phyloP scores from a whole-genome alignment of 1,140 invertebrate genomes.

The Drosophila micromelanica region DNA sequence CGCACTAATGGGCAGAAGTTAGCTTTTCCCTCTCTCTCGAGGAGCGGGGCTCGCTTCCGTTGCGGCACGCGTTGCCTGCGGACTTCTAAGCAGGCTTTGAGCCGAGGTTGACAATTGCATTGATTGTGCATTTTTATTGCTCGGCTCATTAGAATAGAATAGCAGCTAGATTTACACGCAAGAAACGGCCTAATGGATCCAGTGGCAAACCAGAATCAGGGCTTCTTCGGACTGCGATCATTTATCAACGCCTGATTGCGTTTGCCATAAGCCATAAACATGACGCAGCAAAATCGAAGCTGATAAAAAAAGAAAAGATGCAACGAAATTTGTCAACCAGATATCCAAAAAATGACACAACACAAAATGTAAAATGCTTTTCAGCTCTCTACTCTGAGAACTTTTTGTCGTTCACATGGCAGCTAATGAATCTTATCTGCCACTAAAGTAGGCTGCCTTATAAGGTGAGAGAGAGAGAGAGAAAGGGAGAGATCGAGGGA shows the following conservation, averaged over 20 bases:
- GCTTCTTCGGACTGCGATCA: slow-evolving; percentile 27
- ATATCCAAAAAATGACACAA: slow-evolving; percentile 42
- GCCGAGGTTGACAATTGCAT: slow-evolving; percentile 30
- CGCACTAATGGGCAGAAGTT: neutral
- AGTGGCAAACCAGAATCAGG: slow-evolving; percentile 32
- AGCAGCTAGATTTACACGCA: slow-evolving; percentile 17
- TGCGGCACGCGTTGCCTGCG: slow-evolving; percentile 20
- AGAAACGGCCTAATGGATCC: slow-evolving; percentile 4
- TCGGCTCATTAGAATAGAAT: slow-evolving; percentile 11
- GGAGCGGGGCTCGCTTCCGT: slow-evolving; percentile 26
- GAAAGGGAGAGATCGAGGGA: slow-evolving; percentile 2
- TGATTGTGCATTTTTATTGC: slow-evolving; percentile 10
- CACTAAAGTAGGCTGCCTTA: slow-evolving; percentile 22
- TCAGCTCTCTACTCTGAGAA: slow-evolving; percentile 33
- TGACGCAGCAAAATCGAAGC: slow-evolving; percentile 32
- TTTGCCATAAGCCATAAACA: slow-evolving; percentile 17
- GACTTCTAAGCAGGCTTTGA: slow-evolving; percentile 37
- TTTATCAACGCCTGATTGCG: slow-evolving; percentile 45
- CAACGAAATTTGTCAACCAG: slow-evolving; percentile 49
- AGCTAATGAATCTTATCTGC: slow-evolving; percentile 51
- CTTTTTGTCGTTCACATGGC: slow-evolving; percentile 33
- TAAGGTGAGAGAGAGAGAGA: slow-evolving; percentile 4
- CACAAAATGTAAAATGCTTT: slow-evolving; percentile 40
- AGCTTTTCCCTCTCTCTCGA: neutral
- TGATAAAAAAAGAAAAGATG: slow-evolving; percentile 18